A percentile compares a stretch with the other conserved stretches of the same genome.
Evolutionary conservation across 2,113 vertebrate species (phyloP).

Genomic region (Blennius ocellaris): DNA sequence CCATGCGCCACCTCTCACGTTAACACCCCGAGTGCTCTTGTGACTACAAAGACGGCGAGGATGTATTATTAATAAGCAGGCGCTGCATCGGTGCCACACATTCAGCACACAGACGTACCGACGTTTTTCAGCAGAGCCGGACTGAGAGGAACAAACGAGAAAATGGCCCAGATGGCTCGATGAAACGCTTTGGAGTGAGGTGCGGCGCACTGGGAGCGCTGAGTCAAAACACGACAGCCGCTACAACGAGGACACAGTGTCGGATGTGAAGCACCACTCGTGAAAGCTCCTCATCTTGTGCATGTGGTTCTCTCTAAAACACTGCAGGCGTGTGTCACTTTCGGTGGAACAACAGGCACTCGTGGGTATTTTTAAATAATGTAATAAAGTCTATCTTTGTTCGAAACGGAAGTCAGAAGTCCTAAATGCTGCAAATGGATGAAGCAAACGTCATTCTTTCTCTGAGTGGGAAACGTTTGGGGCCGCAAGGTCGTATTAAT

Average conservation of each 20-base stretch:
- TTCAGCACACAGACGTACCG: not conserved
- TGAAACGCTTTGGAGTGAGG: not conserved
- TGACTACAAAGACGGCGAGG: constrained; percentile 3
- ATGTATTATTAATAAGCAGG: constrained; percentile 20
- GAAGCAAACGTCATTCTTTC: not conserved
- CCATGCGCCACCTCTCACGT: constrained; percentile 15
- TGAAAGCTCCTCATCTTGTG: not conserved
- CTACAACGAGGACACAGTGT: constrained; percentile 10
- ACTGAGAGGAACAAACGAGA: not conserved
- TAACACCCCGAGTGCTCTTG: constrained; percentile 13
- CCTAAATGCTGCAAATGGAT: not conserved
- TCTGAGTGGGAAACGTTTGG: not conserved
- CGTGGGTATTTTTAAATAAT: constrained; percentile 20
- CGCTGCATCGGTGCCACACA: not conserved
- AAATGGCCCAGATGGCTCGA: not conserved
- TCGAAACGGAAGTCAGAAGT: constrained; percentile 7
- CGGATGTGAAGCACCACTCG: constrained; percentile 55
- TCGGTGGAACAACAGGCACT: constrained; percentile 20
- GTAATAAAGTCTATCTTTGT: not conserved
- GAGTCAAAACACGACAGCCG: constrained; percentile 31
- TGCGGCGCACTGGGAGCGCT: not conserved
- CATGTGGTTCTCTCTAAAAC: constrained; percentile 11
- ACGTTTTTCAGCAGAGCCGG: not conserved
- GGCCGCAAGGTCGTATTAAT: no score
- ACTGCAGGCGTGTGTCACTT: not conserved